Base-by-base conservation (phyloP, 2,113 vertebrate species). In the Fregetta grallaria region DNA sequence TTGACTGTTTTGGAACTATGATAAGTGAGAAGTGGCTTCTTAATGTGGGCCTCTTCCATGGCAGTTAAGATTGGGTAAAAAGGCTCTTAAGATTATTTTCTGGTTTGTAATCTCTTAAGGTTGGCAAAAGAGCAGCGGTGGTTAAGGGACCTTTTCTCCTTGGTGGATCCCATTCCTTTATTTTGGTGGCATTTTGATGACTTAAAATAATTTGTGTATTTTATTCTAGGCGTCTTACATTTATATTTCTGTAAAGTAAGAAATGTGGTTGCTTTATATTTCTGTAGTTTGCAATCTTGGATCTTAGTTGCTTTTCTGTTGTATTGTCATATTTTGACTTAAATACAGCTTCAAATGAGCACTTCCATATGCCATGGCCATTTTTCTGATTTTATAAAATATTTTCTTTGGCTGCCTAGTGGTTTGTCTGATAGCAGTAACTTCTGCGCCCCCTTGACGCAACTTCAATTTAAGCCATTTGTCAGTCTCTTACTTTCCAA, bases 391-490 rank as follows among this genome's bases (percentile, higher is more conserved):
- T 85, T 68, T 73, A 42, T 75, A 38, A 65, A 89, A 47, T 65
- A 63, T 34, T 90, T 92, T 67, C 49, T 84, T 92, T 94, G 53
- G 4, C 62, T 81, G 22, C 32, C 5, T 71, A 15, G 44, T 77
- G 63, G 29, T 92, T 92, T 92, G 40, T 91, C 68, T 89, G 44
- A 65, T 38, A 89, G 65, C 7, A 3, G 8, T 58, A 75, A 58
- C 45, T 91, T 18, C 2, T 81, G 62, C 53, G 63, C 45, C 27
- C 15, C 34, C 53, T 85, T 82, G 81, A 95, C 0, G 0, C 38
- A 89, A 67, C 13, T 75, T 90, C 62, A 91, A 22, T 93, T 92
- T 75, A 92, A 95, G 70, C 49, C 26, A 47, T 91, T 96, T 93
- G 15, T 79, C 67, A 63, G 29, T 66, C 58, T 89, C 63, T 61